Evolutionary conservation across 2,888 invertebrate genomes (phyloP).

Genomic region (Eremobia ochroleuca): DNA sequence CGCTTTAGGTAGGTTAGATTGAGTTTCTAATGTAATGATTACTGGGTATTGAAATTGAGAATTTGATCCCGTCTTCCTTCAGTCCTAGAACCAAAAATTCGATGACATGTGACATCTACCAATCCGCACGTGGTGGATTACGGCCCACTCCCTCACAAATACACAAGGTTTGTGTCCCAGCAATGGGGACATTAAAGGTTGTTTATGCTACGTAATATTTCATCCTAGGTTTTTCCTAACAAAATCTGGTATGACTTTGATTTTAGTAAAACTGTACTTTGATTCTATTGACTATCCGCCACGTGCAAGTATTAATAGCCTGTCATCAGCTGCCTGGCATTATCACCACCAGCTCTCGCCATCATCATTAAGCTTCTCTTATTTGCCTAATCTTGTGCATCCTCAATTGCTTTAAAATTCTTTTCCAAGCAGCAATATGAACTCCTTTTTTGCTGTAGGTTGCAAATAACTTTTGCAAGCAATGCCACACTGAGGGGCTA

Average conservation of each 20-base stretch:
- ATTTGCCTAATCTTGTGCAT: background rate
- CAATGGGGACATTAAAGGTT: too few relatives aligned
- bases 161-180: too few relatives aligned
- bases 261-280: background rate
- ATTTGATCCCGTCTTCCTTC: background rate
- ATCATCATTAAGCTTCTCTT: background rate
- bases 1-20: conserved; percentile 3
- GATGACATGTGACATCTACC: background rate
- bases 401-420: background rate
- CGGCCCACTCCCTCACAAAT: background rate
- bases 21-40: conserved; percentile 7
- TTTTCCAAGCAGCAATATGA: background rate
- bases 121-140: background rate
- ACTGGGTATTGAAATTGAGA: background rate
- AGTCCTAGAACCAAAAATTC: background rate
- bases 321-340: background rate
- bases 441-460: background rate
- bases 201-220: background rate
- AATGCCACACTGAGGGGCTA: background rate
- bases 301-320: background rate
- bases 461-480: background rate
- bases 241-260: background rate
- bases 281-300: background rate
- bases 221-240: background rate
- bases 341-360: background rate